Evolutionary conservation across 2,888 invertebrate genomes (phyloP).

Genomic region (Cerastis leucographa): DNA sequence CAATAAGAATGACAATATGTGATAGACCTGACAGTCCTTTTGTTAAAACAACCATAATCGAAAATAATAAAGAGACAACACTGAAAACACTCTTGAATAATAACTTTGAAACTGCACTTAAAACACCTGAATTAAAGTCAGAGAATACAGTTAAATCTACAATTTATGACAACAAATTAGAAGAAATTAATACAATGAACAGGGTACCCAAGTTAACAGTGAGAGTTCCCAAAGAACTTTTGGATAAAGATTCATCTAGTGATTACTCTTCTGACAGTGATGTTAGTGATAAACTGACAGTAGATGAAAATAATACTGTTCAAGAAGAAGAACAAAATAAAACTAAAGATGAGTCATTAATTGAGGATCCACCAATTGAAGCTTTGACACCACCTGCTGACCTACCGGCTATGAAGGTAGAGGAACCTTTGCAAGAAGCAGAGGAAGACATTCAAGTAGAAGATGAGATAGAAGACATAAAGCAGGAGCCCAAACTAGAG

Average conservation of each 20-base stretch:
- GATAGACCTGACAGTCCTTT: conserved; percentile 88
- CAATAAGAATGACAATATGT: conserved; percentile 89
- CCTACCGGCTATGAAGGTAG: conserved; percentile 56
- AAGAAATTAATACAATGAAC: conserved; percentile 86
- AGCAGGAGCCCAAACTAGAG: conserved; percentile 82
- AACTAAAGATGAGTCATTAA: conserved; percentile 56
- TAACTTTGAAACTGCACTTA: conserved; percentile 78
- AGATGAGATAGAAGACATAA: conserved; percentile 73
- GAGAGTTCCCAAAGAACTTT: conserved; percentile 91
- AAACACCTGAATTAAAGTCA: conserved; percentile 79
- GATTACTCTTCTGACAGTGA: conserved; percentile 91
- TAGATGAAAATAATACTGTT: conserved; percentile 87
- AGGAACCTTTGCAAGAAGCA: conserved; percentile 65
- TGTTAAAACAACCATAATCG: conserved; percentile 87
- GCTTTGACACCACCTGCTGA: conserved; percentile 62
- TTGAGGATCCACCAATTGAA: conserved; percentile 54
- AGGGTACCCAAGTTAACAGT: conserved; percentile 93
- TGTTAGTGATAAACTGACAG: conserved; percentile 91
- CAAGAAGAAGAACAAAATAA: conserved; percentile 66
- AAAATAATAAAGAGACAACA: conserved; percentile 84
- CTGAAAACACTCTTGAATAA: conserved; percentile 84
- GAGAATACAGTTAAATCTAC: conserved; percentile 86
- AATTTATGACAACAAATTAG: conserved; percentile 88
- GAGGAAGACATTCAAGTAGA: conserved; percentile 72
- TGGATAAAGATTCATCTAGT: conserved; percentile 89